Conservation (phyloP, 92 coral and sea anemone species). For the Epizoanthus ramosus region DNA sequence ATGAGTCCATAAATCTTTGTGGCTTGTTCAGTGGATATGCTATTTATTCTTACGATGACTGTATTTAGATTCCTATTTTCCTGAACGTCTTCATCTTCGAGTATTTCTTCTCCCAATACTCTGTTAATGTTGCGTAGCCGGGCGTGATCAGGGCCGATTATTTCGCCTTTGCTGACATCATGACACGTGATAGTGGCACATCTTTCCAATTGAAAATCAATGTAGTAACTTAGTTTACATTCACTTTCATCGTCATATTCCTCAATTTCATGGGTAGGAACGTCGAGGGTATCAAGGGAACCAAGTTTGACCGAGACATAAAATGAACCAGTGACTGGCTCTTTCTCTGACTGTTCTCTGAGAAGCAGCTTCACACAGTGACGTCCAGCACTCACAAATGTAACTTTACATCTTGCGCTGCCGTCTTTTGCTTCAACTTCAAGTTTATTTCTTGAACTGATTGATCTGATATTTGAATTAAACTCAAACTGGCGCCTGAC, state of each 20-base stretch:
- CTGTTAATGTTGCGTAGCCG: conserved; percentile 44
- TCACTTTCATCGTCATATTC: not conserved
- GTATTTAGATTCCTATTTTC: not conserved
- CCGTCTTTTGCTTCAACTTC: not conserved
- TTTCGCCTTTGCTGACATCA: not conserved
- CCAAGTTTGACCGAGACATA: not conserved
- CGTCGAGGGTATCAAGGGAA: not conserved
- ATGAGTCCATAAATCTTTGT: conserved; percentile 36
- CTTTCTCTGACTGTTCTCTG: not conserved
- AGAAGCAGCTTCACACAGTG: conserved; percentile 13
- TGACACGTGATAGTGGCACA: conserved; percentile 17
- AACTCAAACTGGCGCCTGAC: not conserved
- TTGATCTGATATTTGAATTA: conserved; percentile 28
- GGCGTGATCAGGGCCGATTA: conserved; percentile 40
- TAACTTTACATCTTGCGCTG: conserved; percentile 3
- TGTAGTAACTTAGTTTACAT: not conserved
- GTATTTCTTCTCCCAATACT: conserved; percentile 13
- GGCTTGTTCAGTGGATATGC: conserved; percentile 1
- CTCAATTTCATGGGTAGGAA: not conserved
- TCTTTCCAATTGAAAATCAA: not conserved
- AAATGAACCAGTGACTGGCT: not conserved
- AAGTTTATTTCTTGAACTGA: not conserved
- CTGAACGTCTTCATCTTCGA: conserved; percentile 24
- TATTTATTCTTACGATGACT: not conserved
- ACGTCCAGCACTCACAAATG: conserved; percentile 15